A percentile compares a stretch with the other conserved stretches of the same genome.
These are phyloP conservation scores for Scylla paramamosain DNA, from an alignment of 1,140 invertebrate species.

Conservation along the genomic window DNA sequence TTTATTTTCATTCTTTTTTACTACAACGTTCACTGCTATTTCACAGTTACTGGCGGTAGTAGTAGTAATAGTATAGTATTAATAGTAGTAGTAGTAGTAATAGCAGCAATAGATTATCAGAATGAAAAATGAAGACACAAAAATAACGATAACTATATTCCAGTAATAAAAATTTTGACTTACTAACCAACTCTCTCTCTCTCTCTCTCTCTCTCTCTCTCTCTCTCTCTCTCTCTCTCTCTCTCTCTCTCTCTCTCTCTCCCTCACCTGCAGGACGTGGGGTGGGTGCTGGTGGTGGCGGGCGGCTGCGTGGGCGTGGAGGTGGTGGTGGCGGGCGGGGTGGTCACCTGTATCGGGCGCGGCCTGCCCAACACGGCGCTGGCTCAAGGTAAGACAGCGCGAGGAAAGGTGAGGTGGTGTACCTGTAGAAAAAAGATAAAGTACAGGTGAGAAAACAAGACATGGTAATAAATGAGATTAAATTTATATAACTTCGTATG, in stretches of 20 bases:
- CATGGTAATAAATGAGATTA: too few relatives aligned
- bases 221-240: not conserved
- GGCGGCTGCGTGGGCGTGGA: conserved; percentile 65
- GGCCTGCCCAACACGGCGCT: conserved; percentile 60
- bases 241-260: not conserved
- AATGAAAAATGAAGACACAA: too few relatives aligned
- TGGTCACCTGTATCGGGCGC: conserved; percentile 40
- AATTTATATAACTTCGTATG: not conserved
- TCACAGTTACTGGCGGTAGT: too few relatives aligned
- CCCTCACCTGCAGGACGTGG: not conserved
- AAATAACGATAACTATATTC: too few relatives aligned
- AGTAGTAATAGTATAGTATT: too few relatives aligned
- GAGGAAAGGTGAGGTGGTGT: not conserved
- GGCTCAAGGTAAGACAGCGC: conserved; percentile 51
- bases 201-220: not conserved
- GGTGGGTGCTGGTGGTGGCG: conserved; percentile 46
- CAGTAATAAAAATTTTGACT: too few relatives aligned
- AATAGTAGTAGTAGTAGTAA: too few relatives aligned
- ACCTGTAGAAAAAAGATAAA: not conserved
- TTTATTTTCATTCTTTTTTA: not conserved
- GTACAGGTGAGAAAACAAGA: not conserved
- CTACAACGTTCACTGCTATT: too few relatives aligned
- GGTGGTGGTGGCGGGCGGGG: conserved; percentile 42
- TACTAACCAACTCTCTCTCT: conserved; percentile 25
- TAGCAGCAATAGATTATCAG: too few relatives aligned